These are phyloP conservation scores for Rhodeus uyekii DNA, from an alignment of 2,797 vertebrate species.

Conservation along the genomic window DNA sequence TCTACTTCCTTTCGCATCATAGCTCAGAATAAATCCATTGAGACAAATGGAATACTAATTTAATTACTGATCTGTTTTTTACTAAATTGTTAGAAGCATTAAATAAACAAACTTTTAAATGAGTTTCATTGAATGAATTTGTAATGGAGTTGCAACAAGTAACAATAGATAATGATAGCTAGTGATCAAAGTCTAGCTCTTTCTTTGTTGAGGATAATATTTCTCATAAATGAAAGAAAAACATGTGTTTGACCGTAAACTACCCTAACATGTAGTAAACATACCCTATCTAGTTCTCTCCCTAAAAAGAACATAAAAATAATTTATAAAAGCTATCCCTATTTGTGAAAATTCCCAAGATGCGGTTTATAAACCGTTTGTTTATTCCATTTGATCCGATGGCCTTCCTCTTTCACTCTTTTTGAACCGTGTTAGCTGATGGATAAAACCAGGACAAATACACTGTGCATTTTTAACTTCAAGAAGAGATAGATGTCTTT, in stretches of 20 bases:
- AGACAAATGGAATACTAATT: background rate
- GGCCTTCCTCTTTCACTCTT: background rate
- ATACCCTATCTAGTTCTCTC: background rate
- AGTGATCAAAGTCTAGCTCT: background rate
- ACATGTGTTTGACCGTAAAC: background rate
- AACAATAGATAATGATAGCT: background rate
- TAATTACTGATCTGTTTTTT: background rate
- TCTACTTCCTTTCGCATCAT: background rate
- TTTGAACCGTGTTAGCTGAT: background rate
- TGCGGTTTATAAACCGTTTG: background rate
- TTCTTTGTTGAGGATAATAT: too few species aligned
- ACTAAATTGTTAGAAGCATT: background rate
- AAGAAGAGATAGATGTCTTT: constrained; percentile 33
- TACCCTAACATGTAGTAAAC: too few species aligned
- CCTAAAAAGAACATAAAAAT: background rate
- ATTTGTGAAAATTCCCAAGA: background rate
- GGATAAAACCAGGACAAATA: constrained; percentile 14
- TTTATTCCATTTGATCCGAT: background rate
- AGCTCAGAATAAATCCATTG: background rate
- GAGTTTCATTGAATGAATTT: background rate
- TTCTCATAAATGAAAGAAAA: constrained; percentile 10
- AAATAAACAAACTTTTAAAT: background rate
- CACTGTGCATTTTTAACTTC: constrained; percentile 19
- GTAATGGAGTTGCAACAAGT: background rate
- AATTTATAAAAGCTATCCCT: background rate